Evolutionary conservation across 2,113 vertebrate genomes (phyloP).

Genomic region (Cryptomyrus ogoouensis): DNA sequence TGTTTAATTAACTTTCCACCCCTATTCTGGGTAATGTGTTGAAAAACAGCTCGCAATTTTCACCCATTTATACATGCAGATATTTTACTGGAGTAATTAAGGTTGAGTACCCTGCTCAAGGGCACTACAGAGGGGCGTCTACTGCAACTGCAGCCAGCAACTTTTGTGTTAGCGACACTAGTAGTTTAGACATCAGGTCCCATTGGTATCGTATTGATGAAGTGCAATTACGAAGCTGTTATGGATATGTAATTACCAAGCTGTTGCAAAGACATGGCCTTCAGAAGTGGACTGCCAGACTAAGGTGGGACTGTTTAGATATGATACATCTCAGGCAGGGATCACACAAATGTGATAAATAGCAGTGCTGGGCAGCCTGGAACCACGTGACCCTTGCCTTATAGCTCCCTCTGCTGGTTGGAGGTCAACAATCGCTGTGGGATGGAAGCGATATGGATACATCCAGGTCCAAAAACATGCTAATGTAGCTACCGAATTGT

Average conservation of each 20-base stretch:
- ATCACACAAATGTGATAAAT: not conserved
- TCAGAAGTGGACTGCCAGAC: not conserved
- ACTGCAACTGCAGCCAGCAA: not conserved
- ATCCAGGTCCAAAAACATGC: not conserved
- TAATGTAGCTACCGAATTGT: not conserved
- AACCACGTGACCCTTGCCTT: not conserved
- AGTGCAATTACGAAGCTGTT: not conserved
- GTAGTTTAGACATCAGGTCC: not conserved
- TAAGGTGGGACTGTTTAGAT: not conserved
- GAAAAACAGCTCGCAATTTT: not conserved
- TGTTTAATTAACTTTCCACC: not conserved
- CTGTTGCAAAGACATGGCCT: not conserved
- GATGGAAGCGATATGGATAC: not conserved
- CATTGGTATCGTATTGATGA: not conserved
- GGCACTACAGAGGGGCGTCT: not conserved
- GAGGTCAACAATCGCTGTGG: not conserved
- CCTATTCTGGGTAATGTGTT: not conserved
- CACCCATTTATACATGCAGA: not conserved
- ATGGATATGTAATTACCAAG: not conserved
- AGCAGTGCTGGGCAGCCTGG: not conserved
- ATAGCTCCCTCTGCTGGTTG: not conserved
- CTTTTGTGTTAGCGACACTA: not conserved
- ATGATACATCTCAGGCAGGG: not conserved
- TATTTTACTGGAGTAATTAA: constrained; percentile 1
- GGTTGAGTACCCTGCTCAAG: not conserved